Evolutionary conservation across 1,140 invertebrate genomes (phyloP).

Genomic region (Drosophila triauraria): DNA sequence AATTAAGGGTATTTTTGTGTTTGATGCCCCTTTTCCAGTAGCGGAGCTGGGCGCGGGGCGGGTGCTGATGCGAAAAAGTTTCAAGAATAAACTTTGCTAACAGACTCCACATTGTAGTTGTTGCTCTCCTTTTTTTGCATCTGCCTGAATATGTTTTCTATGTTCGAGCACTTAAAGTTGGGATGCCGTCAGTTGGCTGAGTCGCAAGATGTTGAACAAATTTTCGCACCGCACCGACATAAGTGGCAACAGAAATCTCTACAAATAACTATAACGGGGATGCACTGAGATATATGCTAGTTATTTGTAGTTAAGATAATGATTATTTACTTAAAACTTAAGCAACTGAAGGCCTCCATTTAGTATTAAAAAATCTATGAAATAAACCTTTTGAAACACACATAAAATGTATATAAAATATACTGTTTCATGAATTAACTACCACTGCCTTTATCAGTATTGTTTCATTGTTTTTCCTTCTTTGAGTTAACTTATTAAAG

Average conservation of each 20-base stretch:
- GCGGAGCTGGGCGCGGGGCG: neutral
- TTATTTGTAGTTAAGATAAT: no score
- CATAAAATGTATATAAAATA: no score
- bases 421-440: no score
- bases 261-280: constrained; percentile 23
- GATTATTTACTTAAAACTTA: no score
- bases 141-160: constrained; percentile 35
- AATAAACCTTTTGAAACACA: neutral
- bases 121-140: constrained; percentile 3
- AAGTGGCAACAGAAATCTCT: constrained; percentile 26
- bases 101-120: constrained; percentile 29
- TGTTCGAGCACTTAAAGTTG: constrained; percentile 43
- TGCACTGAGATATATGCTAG: neutral
- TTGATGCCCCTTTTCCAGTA: constrained; percentile 5
- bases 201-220: constrained; percentile 35
- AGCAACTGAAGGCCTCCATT: no score
- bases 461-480: no score
- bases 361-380: neutral
- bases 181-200: constrained; percentile 37
- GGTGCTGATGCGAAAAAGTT: constrained; percentile 31
- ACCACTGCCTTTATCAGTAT: no score
- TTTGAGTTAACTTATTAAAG: no score
- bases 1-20: constrained; percentile 64
- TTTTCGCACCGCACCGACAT: constrained; percentile 19
- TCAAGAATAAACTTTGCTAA: constrained; percentile 19